phyloP scores from a whole-genome alignment of 2,797 vertebrate genomes.

The Pantherophis alleghaniensis region DNA sequence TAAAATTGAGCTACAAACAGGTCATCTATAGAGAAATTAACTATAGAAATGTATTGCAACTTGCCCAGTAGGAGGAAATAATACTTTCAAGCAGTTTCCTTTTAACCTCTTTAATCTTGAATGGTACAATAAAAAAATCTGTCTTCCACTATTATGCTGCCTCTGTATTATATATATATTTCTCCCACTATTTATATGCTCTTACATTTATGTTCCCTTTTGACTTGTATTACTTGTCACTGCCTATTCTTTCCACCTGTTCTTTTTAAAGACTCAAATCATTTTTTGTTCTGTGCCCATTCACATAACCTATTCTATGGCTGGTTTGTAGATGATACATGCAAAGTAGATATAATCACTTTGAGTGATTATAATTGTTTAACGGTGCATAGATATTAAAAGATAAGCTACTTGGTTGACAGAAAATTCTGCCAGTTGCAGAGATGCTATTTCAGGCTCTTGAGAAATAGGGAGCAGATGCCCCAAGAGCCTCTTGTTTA shows the following conservation, averaged over 20 bases:
- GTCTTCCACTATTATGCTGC: neutral
- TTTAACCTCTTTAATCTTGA: neutral
- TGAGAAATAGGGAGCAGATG: neutral
- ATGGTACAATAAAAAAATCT: neutral
- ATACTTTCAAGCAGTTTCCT: neutral
- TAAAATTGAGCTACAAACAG: neutral
- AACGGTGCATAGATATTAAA: neutral
- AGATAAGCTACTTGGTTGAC: neutral
- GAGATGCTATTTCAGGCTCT: neutral
- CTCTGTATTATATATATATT: neutral
- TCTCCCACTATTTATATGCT: neutral
- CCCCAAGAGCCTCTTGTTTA: neutral
- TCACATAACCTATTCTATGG: neutral
- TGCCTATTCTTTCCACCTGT: neutral
- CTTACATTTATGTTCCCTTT: slow-evolving; percentile 5
- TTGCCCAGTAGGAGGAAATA: fast-evolving
- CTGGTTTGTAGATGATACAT: neutral
- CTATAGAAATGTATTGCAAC: neutral
- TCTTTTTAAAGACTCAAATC: neutral
- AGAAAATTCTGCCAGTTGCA: neutral
- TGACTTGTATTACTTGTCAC: neutral
- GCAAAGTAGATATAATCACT: neutral
- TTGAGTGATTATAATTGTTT: neutral
- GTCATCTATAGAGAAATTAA: neutral
- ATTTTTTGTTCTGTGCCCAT: slow-evolving; percentile 1